Evolutionary conservation across 2,113 vertebrate genomes (phyloP), one percentile per base, ranked within the genome.

Genomic region (Oncorhynchus mykiss): DNA sequence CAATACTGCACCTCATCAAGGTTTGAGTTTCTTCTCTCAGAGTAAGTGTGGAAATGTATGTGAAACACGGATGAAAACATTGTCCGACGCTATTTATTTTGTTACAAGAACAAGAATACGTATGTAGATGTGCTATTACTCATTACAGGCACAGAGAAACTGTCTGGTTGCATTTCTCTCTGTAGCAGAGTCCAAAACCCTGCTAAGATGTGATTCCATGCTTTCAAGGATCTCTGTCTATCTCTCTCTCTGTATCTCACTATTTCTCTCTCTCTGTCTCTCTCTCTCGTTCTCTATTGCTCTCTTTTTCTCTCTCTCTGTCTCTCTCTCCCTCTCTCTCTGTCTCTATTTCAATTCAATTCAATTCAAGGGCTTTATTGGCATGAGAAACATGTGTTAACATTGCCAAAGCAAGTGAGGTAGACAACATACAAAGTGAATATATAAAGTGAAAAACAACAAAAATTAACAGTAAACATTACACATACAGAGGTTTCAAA

Each of bases 11-110:
- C 70, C 77, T 88, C 77, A 73, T 88, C 88, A 4, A 65, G 78
- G 78, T 67, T 86, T 74, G 72, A 84, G 88, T 87, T 88, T 87
- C 82, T 79, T 83, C 76, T 71, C 68, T 48, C 84, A 80, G 84
- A 88, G 75, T 34, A 83, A 90, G 48, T 69, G 45, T 70, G 77
- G 69, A 74, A 78, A 81, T 79, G 78, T 80, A 81, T 77, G 86
- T 77, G 84, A 74, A 84, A 85, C 84, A 83, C 20, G 14, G 65
- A 68, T 57, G 49, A 60, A 76, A 80, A 76, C 80, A 72, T 11
- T 67, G 69, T 14, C 67, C 24, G 34, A 69, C 11, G 72, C 69
- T 85, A 77, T 87, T 85, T 85, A 75, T 87, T 82, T 65, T 54
- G 34, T 64, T n/a, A 45, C 73, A 6, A 73, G 71, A 74, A 75